Percentiles rank a stretch among this genome's conserved stretches.
Evolutionary conservation across 30 jellyfish, hydroid and myxozoan species (phyloP).

Genomic region (Aurelia aurita complex sp. Pacific): DNA sequence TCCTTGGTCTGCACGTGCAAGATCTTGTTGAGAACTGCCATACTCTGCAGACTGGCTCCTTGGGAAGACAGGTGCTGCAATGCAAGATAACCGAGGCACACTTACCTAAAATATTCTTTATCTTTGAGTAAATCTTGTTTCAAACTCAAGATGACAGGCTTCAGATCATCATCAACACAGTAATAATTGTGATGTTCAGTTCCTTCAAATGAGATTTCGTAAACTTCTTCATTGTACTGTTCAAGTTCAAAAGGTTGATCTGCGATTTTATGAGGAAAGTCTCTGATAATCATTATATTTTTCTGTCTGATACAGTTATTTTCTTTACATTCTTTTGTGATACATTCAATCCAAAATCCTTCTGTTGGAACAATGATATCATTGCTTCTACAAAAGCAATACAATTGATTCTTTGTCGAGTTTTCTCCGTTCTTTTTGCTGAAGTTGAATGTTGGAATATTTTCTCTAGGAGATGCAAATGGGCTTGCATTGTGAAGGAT

Average conservation of each 20-base stretch:
- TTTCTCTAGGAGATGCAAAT: slow-evolving; percentile 39
- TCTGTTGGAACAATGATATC: slow-evolving; percentile 32
- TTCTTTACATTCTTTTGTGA: slow-evolving; percentile 73
- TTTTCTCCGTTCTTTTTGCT: not conserved
- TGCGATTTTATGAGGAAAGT: slow-evolving; percentile 52
- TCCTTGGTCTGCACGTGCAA: too few relatives aligned
- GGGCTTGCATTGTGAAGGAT: slow-evolving; percentile 60
- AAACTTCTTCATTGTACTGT: slow-evolving; percentile 92
- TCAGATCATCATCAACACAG: slow-evolving; percentile 76
- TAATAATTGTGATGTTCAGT: slow-evolving; percentile 80
- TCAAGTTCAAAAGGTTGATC: slow-evolving; percentile 79
- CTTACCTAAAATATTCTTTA: slow-evolving; percentile 83
- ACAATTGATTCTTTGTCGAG: slow-evolving; percentile 22
- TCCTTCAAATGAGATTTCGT: slow-evolving; percentile 82
- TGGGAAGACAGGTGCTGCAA: not conserved
- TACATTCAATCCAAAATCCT: slow-evolving; percentile 92
- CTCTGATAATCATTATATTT: slow-evolving; percentile 52
- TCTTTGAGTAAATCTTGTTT: slow-evolving; percentile 76
- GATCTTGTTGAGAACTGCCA: too few relatives aligned
- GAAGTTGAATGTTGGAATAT: not conserved
- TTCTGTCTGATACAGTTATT: slow-evolving; percentile 48
- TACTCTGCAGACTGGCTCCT: too few relatives aligned
- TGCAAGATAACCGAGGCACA: not conserved
- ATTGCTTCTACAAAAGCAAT: slow-evolving; percentile 75
- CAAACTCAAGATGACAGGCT: slow-evolving; percentile 84